Conservation (phyloP, 53 echinoderm and acorn worm species). For the Holothuria scabra region DNA sequence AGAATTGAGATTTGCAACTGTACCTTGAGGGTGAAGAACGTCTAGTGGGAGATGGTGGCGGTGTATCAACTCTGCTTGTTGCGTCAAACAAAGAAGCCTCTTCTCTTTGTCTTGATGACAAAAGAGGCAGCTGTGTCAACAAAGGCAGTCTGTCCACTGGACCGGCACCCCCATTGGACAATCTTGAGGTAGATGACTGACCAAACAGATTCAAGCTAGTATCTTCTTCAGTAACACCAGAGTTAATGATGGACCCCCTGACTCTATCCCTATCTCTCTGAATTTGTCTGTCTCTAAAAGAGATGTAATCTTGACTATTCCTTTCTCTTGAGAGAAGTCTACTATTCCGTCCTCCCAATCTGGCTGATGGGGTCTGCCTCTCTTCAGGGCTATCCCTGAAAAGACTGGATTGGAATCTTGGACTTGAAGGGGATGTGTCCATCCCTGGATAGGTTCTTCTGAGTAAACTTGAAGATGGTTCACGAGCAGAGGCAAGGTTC, state of each 20-base stretch:
- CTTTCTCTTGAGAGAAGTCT: conserved; percentile 5
- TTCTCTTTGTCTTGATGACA: no score
- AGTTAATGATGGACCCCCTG: background rate
- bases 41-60: conserved; percentile 18
- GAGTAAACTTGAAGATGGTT: no score
- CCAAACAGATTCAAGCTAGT: background rate
- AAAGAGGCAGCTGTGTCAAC: background rate
- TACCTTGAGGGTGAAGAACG: background rate
- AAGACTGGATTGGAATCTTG: no score
- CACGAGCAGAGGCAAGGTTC: no score
- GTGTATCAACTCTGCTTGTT: background rate
- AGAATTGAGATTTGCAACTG: background rate
- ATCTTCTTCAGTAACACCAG: background rate
- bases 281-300: conserved; percentile 24
- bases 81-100: background rate
- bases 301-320: background rate
- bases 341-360: background rate
- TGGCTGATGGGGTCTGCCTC: no score
- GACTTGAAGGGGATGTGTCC: no score
- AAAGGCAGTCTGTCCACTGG: conserved; percentile 2
- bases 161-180: background rate
- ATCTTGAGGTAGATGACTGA: background rate
- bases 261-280: conserved; percentile 21
- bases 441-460: no score
- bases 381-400: no score